These are phyloP conservation scores for Sinocyclocheilus rhinocerous DNA, from an alignment of 2,113 vertebrate species.

Conservation along the genomic window DNA sequence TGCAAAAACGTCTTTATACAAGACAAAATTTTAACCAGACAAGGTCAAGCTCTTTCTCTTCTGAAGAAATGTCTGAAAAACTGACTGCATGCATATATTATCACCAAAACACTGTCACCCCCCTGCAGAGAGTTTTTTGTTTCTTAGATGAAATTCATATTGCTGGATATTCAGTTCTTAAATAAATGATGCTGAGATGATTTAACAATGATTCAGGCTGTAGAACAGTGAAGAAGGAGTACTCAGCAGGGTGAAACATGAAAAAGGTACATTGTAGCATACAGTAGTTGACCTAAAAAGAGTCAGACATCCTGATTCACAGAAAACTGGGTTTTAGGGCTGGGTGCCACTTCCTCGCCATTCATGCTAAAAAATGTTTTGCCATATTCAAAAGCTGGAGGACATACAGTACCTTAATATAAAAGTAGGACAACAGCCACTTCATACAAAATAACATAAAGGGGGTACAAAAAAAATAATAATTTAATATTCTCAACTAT, in stretches of 20 bases:
- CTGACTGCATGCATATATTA: conserved; percentile 39
- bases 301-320: conserved; percentile 13
- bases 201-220: conserved; percentile 25
- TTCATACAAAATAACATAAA: neutral
- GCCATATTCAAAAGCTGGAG: conserved; percentile 12
- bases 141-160: conserved; percentile 50
- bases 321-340: conserved; percentile 53
- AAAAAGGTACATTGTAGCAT: neutral
- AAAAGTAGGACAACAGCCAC: neutral
- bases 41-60: conserved; percentile 59
- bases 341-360: neutral
- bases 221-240: conserved; percentile 20
- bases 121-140: conserved; percentile 58
- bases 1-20: neutral
- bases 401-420: neutral
- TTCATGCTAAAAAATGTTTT: conserved; percentile 22
- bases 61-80: conserved; percentile 53
- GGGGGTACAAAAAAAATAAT: neutral
- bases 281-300: conserved; percentile 31
- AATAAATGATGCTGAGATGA: conserved; percentile 58
- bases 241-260: neutral
- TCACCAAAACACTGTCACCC: conserved; percentile 15
- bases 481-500: too few relatives aligned
- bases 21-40: conserved; percentile 12
- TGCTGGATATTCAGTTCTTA: conserved; percentile 46